A percentile compares a stretch with the other conserved stretches of the same genome.
phyloP scores from a whole-genome alignment of 2,113 vertebrate genomes.

The Coptodon rendalli region DNA sequence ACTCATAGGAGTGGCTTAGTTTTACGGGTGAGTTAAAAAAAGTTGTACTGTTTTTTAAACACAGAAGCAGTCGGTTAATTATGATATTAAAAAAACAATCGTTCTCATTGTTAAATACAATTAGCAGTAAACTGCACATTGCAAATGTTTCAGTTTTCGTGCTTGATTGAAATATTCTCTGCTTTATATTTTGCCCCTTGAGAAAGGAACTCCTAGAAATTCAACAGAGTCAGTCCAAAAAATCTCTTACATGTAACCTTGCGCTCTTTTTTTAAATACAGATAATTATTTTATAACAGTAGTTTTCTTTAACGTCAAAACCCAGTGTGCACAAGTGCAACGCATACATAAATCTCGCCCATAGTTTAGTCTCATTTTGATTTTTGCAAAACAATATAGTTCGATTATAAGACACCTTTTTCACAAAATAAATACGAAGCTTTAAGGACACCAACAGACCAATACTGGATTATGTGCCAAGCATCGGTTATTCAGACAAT shows the following conservation, averaged over 20 bases:
- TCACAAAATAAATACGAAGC: neutral
- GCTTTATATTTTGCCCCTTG: neutral
- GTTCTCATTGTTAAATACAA: neutral
- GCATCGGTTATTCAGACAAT: neutral
- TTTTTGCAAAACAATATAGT: neutral
- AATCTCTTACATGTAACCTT: neutral
- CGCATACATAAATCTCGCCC: neutral
- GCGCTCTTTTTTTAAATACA: fast-evolving
- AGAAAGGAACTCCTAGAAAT: neutral
- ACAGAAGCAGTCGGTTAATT: neutral
- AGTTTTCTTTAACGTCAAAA: neutral
- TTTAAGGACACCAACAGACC: neutral
- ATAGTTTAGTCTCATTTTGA: neutral
- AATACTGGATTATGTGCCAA: neutral
- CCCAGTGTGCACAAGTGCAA: neutral
- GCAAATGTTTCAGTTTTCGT: neutral
- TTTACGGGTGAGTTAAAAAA: neutral
- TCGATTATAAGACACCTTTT: neutral
- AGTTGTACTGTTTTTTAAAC: neutral
- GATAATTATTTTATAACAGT: neutral
- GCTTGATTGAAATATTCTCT: neutral
- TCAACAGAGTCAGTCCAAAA: neutral
- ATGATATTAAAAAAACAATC: neutral
- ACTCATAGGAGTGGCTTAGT: neutral
- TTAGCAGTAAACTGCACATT: neutral